A percentile compares a stretch with the other conserved stretches of the same genome.
Evolutionary conservation across 2,888 invertebrate genomes (phyloP).

Genomic region (Itoplectis maculator): DNA sequence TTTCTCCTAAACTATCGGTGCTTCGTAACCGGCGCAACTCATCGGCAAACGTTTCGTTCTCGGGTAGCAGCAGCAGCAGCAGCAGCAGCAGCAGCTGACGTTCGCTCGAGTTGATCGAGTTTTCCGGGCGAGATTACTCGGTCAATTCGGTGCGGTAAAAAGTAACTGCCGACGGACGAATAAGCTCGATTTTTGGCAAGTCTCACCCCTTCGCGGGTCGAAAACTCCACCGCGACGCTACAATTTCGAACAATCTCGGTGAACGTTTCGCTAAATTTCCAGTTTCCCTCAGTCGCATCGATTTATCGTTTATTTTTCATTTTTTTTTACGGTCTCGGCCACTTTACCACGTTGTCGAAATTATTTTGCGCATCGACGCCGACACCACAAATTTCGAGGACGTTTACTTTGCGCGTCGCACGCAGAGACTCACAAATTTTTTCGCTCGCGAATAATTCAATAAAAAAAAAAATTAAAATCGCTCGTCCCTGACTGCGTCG

Average conservation of each 20-base stretch:
- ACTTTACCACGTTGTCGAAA: not conserved
- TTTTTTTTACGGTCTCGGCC: conserved; percentile 51
- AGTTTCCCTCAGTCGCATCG: not conserved
- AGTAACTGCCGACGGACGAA: conserved; percentile 40
- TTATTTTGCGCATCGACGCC: not conserved
- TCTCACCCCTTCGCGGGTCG: conserved; percentile 32
- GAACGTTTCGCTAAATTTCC: conserved; percentile 28
- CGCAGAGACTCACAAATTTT: not conserved
- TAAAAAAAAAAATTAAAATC: not conserved
- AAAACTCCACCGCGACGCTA: conserved; percentile 33
- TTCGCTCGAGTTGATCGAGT: conserved; percentile 18
- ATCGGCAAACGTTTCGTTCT: too few species aligned
- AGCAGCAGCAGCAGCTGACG: conserved; percentile 31
- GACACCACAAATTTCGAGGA: too few species aligned
- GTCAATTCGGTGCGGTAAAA: conserved; percentile 8
- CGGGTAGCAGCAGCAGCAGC: conserved; percentile 30
- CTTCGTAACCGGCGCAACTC: conserved; percentile 7
- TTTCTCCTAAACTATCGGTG: conserved; percentile 31
- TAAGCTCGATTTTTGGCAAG: conserved; percentile 58
- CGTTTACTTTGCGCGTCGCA: too few species aligned
- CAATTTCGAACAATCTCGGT: not conserved
- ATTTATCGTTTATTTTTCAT: conserved; percentile 21
- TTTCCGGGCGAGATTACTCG: conserved; percentile 18
- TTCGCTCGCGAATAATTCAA: not conserved
- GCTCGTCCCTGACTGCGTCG: conserved; percentile 19